Conservation (phyloP, 2,113 vertebrate species). For the Australoheros scitulus region DNA sequence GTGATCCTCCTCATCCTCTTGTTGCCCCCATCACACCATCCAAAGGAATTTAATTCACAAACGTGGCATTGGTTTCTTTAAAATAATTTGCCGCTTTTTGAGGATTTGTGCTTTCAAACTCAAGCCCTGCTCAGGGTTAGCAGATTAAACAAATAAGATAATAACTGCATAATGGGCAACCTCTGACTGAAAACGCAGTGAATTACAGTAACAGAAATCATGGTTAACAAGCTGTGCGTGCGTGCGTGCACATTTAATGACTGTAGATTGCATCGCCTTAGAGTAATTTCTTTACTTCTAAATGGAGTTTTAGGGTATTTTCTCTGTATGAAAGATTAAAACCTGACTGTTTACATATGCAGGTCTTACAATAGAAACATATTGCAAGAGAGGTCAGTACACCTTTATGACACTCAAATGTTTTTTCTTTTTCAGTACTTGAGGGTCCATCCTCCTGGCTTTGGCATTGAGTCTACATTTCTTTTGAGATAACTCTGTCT, state of each 20-base stretch:
- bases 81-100: background rate
- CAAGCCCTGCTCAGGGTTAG: background rate
- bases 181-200: background rate
- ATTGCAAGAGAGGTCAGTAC: background rate
- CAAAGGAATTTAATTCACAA: background rate
- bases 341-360: background rate
- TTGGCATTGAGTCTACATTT: background rate
- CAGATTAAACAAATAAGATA: background rate
- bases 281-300: background rate
- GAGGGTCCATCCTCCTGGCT: background rate
- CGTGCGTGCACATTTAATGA: background rate
- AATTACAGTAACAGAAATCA: background rate
- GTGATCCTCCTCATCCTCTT: background rate
- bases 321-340: background rate
- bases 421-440: background rate
- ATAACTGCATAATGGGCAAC: background rate
- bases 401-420: too few relatives aligned
- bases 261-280: background rate
- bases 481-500: background rate
- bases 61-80: background rate
- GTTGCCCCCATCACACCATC: background rate
- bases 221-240: background rate
- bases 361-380: background rate
- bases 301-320: background rate
- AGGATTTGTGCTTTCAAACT: background rate